Percentiles rank a stretch among this genome's conserved stretches.
phyloP scores from a whole-genome alignment of 2,888 invertebrate species.

The Suillia variegata region DNA sequence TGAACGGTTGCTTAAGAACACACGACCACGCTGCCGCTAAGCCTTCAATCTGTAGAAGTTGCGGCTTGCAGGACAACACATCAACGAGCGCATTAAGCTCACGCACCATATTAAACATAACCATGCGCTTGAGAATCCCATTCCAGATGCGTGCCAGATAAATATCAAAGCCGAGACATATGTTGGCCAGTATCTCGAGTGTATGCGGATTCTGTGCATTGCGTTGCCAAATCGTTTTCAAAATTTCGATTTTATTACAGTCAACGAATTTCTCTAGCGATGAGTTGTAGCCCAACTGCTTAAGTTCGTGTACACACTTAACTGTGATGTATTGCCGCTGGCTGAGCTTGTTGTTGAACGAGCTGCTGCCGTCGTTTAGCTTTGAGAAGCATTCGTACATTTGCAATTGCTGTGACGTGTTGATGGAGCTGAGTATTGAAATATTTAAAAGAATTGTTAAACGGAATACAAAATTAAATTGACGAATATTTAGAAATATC shows the following conservation, averaged over 20 bases:
- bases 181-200: slow-evolving; percentile 55
- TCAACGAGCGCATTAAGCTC: slow-evolving; percentile 57
- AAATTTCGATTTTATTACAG: slow-evolving; percentile 57
- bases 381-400: slow-evolving; percentile 60
- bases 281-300: slow-evolving; percentile 57
- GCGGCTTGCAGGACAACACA: slow-evolving; percentile 51
- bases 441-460: background rate
- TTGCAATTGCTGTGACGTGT: slow-evolving; percentile 56
- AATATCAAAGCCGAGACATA: slow-evolving; percentile 59
- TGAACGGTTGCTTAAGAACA: slow-evolving; percentile 54
- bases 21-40: slow-evolving; percentile 56
- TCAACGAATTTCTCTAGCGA: slow-evolving; percentile 57
- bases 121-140: slow-evolving; percentile 60
- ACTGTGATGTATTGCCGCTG: slow-evolving; percentile 56
- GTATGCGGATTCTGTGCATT: slow-evolving; percentile 54
- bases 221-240: slow-evolving; percentile 59
- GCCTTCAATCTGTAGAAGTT: slow-evolving; percentile 52
- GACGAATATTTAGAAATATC: background rate
- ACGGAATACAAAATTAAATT: background rate
- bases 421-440: slow-evolving; percentile 46
- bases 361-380: slow-evolving; percentile 52
- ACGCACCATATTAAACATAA: slow-evolving; percentile 55
- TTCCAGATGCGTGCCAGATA: slow-evolving; percentile 59
- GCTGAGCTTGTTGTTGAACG: slow-evolving; percentile 49
- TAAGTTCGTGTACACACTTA: slow-evolving; percentile 59